Evolutionary conservation across 2,797 vertebrate genomes (phyloP), one percentile per base, ranked within the genome.

Genomic region (Rhinoraja longicauda): DNA sequence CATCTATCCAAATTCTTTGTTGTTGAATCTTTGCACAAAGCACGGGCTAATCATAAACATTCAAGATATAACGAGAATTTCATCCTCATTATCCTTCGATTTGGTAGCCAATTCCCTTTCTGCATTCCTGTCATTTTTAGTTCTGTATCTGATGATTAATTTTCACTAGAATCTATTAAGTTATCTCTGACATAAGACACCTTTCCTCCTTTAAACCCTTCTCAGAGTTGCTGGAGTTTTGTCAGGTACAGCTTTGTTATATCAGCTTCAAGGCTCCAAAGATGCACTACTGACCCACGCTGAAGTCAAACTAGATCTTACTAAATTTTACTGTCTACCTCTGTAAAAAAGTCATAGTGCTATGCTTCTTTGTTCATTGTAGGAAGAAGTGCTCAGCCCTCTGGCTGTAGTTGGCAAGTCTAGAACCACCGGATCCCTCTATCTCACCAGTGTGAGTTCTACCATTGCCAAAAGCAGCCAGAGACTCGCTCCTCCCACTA

Each of bases 391-490:
- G 62, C 29, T 75, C 67, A 57, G 90, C 90, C 75, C 70, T 95
- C 94, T 94, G 95, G 97, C 97, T 96, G 95, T 99, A 99, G 98
- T 99, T 99, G 99, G 99, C 98, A 99, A 99, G 98, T 99, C 99
- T 99, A 99, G 99, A 99, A 99, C 99, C 99, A 99, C 99, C 98
- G 99, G 98, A 98, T 98, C 98, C 97, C 96, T 96, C 97, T 98
- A 98, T 96, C 97, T 98, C 98, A 99, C 98, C 99, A 99, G 99
- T 99, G 99, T 99, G 99, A 99, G 99, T 99, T 99, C 99, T 99
- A 99, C 98, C 98, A 99, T 99, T 99, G 99, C 99, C 99, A 99
- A 99, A 99, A 95, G 97, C 96, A 96, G 97, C 96, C 96, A 95
- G 96, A 96, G 97, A 96, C 96, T 13, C 72, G 73, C 39, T 75